A percentile compares a stretch with the other conserved stretches of the same genome.
These are phyloP conservation scores for Heliconius congener DNA, from an alignment of 1,140 invertebrate genomes.

Conservation along the genomic window DNA sequence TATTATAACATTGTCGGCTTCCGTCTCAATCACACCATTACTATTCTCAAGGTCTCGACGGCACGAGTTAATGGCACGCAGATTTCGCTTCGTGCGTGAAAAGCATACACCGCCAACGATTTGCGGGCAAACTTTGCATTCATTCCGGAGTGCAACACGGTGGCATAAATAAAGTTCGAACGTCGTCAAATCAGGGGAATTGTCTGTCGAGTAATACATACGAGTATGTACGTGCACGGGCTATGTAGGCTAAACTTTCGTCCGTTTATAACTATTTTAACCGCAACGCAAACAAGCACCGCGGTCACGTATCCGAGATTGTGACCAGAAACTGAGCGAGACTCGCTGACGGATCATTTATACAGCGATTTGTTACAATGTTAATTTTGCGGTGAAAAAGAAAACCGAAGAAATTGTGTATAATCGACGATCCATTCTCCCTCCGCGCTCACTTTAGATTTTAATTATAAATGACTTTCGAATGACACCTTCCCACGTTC, in stretches of 20 bases:
- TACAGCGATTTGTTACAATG: conserved; percentile 48
- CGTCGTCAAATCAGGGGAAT: conserved; percentile 64
- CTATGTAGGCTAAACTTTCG: conserved; percentile 75
- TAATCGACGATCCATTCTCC: conserved; percentile 55
- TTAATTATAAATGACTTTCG: conserved; percentile 55
- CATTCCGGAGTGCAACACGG: conserved; percentile 62
- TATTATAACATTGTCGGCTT: conserved; percentile 24
- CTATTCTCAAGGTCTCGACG: conserved; percentile 46
- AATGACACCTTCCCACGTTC: conserved; percentile 68
- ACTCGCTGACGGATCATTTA: conserved; percentile 45
- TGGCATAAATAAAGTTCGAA: conserved; percentile 66
- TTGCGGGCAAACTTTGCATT: conserved; percentile 71
- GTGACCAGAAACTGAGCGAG: conserved; percentile 52
- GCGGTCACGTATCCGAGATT: conserved; percentile 66
- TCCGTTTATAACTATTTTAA: conserved; percentile 59
- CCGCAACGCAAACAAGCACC: conserved; percentile 73
- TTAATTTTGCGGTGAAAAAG: conserved; percentile 56
- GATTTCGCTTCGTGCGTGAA: conserved; percentile 64
- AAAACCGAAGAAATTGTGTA: conserved; percentile 44
- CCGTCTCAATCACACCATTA: conserved; percentile 48
- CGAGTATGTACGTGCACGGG: conserved; percentile 46
- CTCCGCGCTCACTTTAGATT: conserved; percentile 51
- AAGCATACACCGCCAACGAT: conserved; percentile 43
- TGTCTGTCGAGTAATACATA: conserved; percentile 61
- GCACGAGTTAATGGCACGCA: conserved; percentile 56